Percentiles rank a stretch among this genome's conserved stretches.
Conservation (phyloP, 1,140 invertebrate genomes). For the Bombus ignitus region DNA sequence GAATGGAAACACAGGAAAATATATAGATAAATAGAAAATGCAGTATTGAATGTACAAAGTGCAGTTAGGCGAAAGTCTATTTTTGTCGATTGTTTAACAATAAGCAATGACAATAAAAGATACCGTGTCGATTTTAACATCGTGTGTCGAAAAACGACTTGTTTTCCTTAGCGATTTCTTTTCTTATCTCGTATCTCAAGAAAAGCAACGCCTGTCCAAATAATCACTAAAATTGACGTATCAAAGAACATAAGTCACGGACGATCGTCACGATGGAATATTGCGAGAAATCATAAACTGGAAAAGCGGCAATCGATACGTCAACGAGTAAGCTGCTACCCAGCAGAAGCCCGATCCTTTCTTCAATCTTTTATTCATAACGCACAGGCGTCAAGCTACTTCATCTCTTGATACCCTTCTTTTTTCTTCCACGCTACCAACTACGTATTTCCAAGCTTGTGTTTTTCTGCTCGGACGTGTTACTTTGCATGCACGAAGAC, state of each 20-base stretch:
- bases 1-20: not conserved
- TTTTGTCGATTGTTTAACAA: not conserved
- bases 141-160: not conserved
- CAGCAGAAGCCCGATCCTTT: slow-evolving; percentile 4
- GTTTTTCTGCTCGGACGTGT: slow-evolving; percentile 2
- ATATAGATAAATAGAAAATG: not conserved
- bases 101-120: not conserved
- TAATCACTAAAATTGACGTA: not conserved
- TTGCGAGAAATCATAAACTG: slow-evolving; percentile 2
- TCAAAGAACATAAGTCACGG: not conserved
- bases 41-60: not conserved
- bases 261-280: not conserved
- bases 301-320: slow-evolving; percentile 37
- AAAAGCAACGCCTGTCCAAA: not conserved
- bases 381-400: slow-evolving; percentile 1
- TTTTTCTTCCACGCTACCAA: slow-evolving; percentile 1
- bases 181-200: not conserved
- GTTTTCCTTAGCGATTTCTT: not conserved
- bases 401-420: not conserved
- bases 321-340: not conserved
- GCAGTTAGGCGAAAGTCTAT: not conserved
- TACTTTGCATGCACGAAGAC: not conserved
- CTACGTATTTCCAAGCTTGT: not conserved
- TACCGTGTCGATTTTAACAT: not conserved
- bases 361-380: slow-evolving; percentile 52